Evolutionary conservation across 1,140 invertebrate genomes (phyloP), one percentile per base, ranked within the genome.

Genomic region (Atta texana): DNA sequence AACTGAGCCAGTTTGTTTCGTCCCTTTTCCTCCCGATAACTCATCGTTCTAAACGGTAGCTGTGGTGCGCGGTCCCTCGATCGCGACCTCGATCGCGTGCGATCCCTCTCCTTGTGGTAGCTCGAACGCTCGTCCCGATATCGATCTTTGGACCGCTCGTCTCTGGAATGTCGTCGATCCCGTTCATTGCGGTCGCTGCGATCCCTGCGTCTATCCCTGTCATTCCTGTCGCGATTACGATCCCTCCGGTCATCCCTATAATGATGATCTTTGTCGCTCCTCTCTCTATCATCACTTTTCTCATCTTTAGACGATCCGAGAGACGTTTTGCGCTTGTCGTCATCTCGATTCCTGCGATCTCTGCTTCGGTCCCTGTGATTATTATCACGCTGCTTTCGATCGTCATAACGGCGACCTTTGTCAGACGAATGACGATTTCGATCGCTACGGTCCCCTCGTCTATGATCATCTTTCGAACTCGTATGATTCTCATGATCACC

Each of bases 1-100:
- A 95, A 88, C 88, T 95, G 95, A 18, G 95, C 95, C 21, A 95
- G 69, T 88, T 96, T 96, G 57, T 92, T 95, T 74, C 94, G 93
- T 53, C 93, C 92, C 34, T 95, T 95, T 75, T 95, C 95, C 31
- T 95, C 94, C 53, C 95, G 87, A 64, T 94, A 95, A 51, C 91
- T 95, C 85, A 94, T 90, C 16, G 92, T 69, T 59, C 93, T 87
- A 53, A 93, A 94, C 6, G 92, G 85, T 12, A 91, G 80, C 6
- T 89, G 76, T 5, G 90, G 69, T 7, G 85, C 90, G 18, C 93
- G 92, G 14, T 94, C 94, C 59, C 94, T 92, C 3, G 94, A 95
- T 78, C 93, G 93, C 2, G 92, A 91, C 31, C 92, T 89, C 0
- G 93, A 94, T 31, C 93, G 85, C 16, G 85, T 61, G 18, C 93